Percentiles rank a stretch among this genome's conserved stretches.
phyloP scores from a whole-genome alignment of 2,888 invertebrate genomes.

The Alsophila aescularia region DNA sequence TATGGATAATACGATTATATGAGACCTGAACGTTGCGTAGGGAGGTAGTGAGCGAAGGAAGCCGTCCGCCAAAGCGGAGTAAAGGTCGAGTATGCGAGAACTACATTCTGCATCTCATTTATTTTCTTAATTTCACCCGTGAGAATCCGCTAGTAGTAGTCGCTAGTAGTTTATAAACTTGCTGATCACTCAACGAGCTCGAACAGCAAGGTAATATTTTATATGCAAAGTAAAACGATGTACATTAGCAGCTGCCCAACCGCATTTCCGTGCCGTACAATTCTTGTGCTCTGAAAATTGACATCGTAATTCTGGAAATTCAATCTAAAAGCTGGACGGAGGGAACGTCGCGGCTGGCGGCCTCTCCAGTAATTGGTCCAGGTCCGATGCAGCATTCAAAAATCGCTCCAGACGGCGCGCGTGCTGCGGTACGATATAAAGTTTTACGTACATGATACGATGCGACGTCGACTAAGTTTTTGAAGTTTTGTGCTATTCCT shows the following conservation, averaged over 20 bases:
- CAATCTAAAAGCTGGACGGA: constrained; percentile 35
- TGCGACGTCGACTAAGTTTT: not conserved
- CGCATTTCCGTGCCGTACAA: constrained; percentile 11
- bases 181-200: no score
- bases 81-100: no score
- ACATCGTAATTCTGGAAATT: constrained; percentile 38
- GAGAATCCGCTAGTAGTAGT: no score
- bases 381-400: constrained; percentile 65
- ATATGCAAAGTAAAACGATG: not conserved
- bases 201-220: not conserved
- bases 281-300: constrained; percentile 33
- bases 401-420: constrained; percentile 41
- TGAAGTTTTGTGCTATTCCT: no score
- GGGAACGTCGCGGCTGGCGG: constrained; percentile 36
- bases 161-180: no score
- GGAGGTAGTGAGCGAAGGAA: no score
- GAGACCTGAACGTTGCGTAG: no score
- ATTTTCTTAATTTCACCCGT: no score
- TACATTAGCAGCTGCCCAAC: not conserved
- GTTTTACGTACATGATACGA: constrained; percentile 5
- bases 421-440: constrained; percentile 15
- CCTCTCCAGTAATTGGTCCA: constrained; percentile 66
- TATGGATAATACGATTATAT: no score
- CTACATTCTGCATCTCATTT: no score
- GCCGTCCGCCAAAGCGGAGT: no score